Percentiles rank a stretch among this genome's conserved stretches.
Evolutionary conservation across 1,140 invertebrate species (phyloP).

Genomic region (Diachasma alloeum): DNA sequence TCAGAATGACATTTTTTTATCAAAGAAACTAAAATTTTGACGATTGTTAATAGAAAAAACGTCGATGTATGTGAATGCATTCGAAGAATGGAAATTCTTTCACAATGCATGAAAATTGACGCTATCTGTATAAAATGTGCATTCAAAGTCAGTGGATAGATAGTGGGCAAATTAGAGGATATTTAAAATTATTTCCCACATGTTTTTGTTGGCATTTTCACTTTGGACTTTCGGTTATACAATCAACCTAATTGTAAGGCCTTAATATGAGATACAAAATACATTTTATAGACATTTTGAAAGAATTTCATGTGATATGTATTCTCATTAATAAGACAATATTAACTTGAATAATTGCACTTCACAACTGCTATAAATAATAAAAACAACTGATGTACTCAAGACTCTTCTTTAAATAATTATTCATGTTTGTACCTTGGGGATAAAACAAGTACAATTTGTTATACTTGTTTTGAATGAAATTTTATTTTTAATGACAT

Average conservation of each 20-base stretch:
- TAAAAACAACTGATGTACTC: constrained; percentile 25
- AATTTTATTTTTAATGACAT: neutral
- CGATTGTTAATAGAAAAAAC: too few species aligned
- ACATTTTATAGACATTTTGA: constrained; percentile 37
- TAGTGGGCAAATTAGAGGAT: too few species aligned
- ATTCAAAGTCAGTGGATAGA: too few species aligned
- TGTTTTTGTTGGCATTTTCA: too few species aligned
- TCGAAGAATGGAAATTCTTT: too few species aligned
- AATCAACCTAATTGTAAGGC: neutral
- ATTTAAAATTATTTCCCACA: too few species aligned
- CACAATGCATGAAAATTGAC: too few species aligned
- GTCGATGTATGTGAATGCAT: too few species aligned
- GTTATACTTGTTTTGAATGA: neutral
- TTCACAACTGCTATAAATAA: constrained; percentile 12
- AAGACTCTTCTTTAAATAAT: neutral
- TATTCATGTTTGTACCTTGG: neutral
- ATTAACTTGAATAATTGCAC: constrained; percentile 22
- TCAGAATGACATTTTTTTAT: too few species aligned
- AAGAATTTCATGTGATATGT: constrained; percentile 50
- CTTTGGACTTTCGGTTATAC: neutral
- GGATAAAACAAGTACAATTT: too few species aligned
- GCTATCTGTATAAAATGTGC: too few species aligned
- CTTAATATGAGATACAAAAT: neutral
- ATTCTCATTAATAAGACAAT: constrained; percentile 49
- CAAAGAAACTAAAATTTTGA: too few species aligned